Percentiles rank a stretch among this genome's conserved stretches.
Evolutionary conservation across 2,888 invertebrate species (phyloP).

Genomic region (Gisinianus flammeolus): DNA sequence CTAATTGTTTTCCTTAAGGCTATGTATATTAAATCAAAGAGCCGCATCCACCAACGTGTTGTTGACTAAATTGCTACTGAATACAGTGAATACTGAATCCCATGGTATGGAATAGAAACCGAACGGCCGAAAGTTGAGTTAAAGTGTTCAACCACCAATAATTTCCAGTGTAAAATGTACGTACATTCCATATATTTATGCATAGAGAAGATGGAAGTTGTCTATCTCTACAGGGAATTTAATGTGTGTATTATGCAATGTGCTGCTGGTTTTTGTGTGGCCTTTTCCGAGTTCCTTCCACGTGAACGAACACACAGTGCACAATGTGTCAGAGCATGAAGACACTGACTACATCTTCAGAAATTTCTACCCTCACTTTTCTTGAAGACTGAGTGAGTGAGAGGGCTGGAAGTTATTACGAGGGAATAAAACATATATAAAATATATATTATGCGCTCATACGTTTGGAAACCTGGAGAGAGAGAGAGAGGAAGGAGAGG

Average conservation of each 20-base stretch:
- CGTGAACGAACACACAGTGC: no score
- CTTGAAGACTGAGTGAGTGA: not conserved
- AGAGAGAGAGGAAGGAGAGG: not conserved
- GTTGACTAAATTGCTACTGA: slow-evolving; percentile 34
- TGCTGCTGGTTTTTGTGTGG: not conserved
- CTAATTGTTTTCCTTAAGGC: slow-evolving; percentile 36
- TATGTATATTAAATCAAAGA: slow-evolving; percentile 37
- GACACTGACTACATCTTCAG: not conserved
- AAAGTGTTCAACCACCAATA: not conserved
- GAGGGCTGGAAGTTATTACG: not conserved
- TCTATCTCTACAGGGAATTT: not conserved
- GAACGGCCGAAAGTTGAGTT: not conserved
- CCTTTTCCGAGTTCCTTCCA: not conserved
- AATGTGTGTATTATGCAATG: not conserved
- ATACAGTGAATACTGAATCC: not conserved
- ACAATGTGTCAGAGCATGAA: no score
- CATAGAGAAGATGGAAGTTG: not conserved
- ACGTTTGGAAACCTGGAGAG: not conserved
- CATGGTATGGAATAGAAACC: not conserved
- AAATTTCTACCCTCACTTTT: not conserved
- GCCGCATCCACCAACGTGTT: slow-evolving; percentile 20
- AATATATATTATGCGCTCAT: not conserved
- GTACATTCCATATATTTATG: not conserved
- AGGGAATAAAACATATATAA: not conserved
- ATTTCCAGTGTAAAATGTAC: not conserved